Evolutionary conservation across 1,140 invertebrate species (phyloP), one percentile per base, ranked within the genome.

Genomic region (Drosophila azteca): DNA sequence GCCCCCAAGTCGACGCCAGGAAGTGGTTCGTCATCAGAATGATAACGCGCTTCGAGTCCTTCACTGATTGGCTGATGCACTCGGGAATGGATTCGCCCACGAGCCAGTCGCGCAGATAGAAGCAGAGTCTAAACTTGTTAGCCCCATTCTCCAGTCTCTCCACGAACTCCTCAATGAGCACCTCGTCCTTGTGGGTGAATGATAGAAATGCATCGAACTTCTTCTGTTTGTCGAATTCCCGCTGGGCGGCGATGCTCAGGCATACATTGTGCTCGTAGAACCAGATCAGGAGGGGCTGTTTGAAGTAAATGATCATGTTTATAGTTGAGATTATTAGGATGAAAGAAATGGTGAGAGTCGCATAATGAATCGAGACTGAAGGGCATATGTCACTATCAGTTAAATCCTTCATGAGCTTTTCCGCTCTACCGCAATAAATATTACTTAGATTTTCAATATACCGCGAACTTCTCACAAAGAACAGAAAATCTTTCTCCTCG

Each of bases 151-250:
- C 65, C 41, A 68, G 22, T 3, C 17, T 52, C 22, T 68, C 65
- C 8, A 68, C 65, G 24, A 68, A 68, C 31, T 68, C 65, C 24
- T 24, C 62, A 13, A 68, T 43, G 22, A 68, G 62, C 6, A 26
- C n/a, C 63, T 69, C 66, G 44, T 69, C 66, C 63, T 67, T 69
- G 44, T 69, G 66, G 15, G 63, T 67, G 17, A 67, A 69, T 20
- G 62, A 43, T 31, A 68, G 43, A 2, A 68, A 68, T 17, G 63
- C 66, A 15, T 69, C 63, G n/a, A 48, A 68, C 31, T 31, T 48
- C 22, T 68, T 68, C 0, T 3, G 9, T 31, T 48, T 24, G n/a
- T 68, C 66, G 2, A 55, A 22, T 6, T 68, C 66, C 50, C 29
- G 15, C 8, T 43, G 43, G 6, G 50, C 17, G 9, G 65, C 50